Conservation (phyloP, 2,888 invertebrate species). For the Embidobia sp. region DNA sequence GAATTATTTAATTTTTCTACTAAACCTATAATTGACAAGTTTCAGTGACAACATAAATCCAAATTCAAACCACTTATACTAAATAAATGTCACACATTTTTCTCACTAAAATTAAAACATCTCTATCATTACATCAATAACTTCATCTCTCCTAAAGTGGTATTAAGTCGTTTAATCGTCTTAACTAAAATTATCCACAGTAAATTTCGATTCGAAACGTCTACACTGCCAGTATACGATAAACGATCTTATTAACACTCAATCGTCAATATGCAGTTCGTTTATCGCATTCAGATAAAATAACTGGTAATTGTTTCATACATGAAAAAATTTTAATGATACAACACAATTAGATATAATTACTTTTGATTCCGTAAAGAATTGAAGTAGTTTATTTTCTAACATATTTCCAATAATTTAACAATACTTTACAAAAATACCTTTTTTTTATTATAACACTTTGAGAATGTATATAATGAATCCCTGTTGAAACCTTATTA, state of each 20-base stretch:
- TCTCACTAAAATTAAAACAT: slow-evolving; percentile 24
- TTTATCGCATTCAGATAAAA: slow-evolving; percentile 16
- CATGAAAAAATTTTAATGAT: too few species aligned
- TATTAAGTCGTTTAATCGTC: slow-evolving; percentile 7
- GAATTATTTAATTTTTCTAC: slow-evolving; percentile 12
- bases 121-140: slow-evolving; percentile 6
- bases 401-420: too few species aligned
- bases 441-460: too few species aligned
- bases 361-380: too few species aligned
- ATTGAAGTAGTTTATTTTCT: too few species aligned
- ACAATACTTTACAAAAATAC: too few species aligned
- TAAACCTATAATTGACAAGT: slow-evolving; percentile 9
- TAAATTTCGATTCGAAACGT: background rate
- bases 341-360: too few species aligned
- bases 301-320: too few species aligned
- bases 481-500: too few species aligned
- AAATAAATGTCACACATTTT: background rate
- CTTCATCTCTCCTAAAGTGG: slow-evolving; percentile 8
- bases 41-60: slow-evolving; percentile 1
- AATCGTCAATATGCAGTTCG: background rate
- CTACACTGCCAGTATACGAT: background rate
- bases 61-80: slow-evolving; percentile 8
- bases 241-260: slow-evolving; percentile 3
- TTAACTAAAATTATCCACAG: background rate
- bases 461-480: too few species aligned